Conservation (phyloP, 2,797 vertebrate genomes). For the Ammospiza maritima region DNA sequence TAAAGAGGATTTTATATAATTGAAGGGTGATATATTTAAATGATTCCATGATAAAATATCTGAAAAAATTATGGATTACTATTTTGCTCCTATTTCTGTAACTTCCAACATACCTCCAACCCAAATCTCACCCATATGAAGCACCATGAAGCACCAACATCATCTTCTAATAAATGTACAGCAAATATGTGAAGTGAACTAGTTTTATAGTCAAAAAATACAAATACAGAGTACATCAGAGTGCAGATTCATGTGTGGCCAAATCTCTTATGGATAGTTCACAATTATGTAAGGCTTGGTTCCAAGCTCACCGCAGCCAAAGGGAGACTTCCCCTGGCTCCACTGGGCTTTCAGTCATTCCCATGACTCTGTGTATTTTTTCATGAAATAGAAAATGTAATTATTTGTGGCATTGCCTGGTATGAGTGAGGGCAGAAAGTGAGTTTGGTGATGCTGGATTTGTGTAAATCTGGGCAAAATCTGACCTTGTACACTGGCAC, state of each 20-base stretch:
- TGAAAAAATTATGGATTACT: neutral
- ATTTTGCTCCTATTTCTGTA: neutral
- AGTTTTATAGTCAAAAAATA: neutral
- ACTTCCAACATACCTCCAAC: rapidly evolving
- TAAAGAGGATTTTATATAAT: rapidly evolving
- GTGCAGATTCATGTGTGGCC: neutral
- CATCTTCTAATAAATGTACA: neutral
- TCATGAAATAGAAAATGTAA: neutral
- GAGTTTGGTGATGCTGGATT: neutral
- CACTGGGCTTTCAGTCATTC: neutral
- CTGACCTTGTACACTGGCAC: neutral
- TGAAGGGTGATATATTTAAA: neutral
- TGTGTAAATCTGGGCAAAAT: neutral
- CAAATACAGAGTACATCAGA: neutral
- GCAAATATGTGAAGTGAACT: neutral
- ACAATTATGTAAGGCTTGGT: neutral
- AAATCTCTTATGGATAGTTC: neutral
- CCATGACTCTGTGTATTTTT: neutral
- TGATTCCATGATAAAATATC: neutral
- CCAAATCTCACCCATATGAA: neutral
- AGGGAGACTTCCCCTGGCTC: neutral
- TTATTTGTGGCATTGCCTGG: neutral
- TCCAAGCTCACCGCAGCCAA: neutral
- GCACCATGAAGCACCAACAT: neutral
- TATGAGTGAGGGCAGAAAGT: neutral